Base-by-base conservation (phyloP, 2,888 invertebrate genomes). In the Leucophenga montana region DNA sequence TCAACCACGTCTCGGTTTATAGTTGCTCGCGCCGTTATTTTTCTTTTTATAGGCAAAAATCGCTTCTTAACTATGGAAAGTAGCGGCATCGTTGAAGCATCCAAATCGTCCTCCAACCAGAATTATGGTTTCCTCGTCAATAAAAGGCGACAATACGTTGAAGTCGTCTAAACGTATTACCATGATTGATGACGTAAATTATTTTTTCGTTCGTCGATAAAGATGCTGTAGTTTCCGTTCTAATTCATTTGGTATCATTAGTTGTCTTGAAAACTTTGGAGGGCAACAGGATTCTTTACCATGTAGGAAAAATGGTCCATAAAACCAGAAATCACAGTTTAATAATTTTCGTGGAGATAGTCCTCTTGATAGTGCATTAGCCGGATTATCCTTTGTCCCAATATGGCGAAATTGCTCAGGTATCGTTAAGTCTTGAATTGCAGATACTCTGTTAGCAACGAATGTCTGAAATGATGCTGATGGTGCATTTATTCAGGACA, bases 1-100 rank as follows among this genome's bases (percentile, higher is more conserved):
- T 79, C n/a, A 71, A n/a, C n/a, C n/a, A n/a, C n/a, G n/a, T n/a
- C n/a, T n/a, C n/a, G 48, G 39, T 73, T 71, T 20, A 75, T 31
- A 33, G 72, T 44, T 13, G 56, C 62, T 59, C 71, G 73, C 4
- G 74, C 68, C 1, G 67, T 69, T n/a, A 33, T 27, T 69, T 70
- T 71, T 46, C 73, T 76, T 22, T 69, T 61, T 4, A 80, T 70
- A 0, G 75, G 73, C 80, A 82, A 83, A 68, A 69, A 80, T 69
- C 68, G 56, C 56, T 74, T 69, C 46, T 75, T 65, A 18, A 77
- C 48, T n/a, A 62, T 66, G 27, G 27, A 27, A 27, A 27, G 27
- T 4, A 27, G 4, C 27, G 27, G 8, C 11, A 39, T 11, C 39
- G 8, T 8, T 39, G 39, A 8, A 39, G 39, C 39, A 5, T 39